Evolutionary conservation across 2,797 vertebrate species (phyloP).

Genomic region (Antrozous pallidus): DNA sequence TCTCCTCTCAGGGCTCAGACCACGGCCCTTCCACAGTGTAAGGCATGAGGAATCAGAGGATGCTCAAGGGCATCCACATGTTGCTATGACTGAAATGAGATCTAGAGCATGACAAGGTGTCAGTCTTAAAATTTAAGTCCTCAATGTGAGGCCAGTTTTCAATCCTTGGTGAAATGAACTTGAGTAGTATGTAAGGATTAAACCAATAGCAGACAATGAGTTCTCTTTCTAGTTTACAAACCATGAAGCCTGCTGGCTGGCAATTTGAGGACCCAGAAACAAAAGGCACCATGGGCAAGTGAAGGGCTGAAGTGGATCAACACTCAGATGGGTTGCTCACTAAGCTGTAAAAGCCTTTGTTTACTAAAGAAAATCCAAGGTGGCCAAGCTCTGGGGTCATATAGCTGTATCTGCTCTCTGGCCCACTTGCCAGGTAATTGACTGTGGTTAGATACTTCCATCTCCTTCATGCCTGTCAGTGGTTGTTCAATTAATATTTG

Average conservation of each 20-base stretch:
- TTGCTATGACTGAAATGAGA: not conserved
- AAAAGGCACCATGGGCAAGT: not conserved
- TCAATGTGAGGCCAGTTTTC: not conserved
- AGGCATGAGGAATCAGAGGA: not conserved
- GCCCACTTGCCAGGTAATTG: not conserved
- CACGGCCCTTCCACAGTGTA: too few relatives aligned
- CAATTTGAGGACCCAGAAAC: not conserved
- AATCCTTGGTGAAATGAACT: not conserved
- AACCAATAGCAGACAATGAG: not conserved
- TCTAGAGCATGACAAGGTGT: not conserved
- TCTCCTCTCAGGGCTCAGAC: not conserved
- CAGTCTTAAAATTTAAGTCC: not conserved
- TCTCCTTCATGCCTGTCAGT: not conserved
- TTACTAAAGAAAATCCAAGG: not conserved
- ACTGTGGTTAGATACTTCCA: not conserved
- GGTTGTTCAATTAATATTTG: conserved; percentile 43
- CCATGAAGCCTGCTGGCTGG: not conserved
- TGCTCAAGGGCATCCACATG: not conserved
- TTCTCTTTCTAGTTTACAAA: not conserved
- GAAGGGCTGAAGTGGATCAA: not conserved
- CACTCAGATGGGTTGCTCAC: not conserved
- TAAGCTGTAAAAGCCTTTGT: not conserved
- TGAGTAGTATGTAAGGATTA: not conserved
- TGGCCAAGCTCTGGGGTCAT: not conserved
- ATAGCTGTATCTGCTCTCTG: not conserved